Base-by-base conservation (phyloP, 2,113 vertebrate species). In the Corapipo altera region DNA sequence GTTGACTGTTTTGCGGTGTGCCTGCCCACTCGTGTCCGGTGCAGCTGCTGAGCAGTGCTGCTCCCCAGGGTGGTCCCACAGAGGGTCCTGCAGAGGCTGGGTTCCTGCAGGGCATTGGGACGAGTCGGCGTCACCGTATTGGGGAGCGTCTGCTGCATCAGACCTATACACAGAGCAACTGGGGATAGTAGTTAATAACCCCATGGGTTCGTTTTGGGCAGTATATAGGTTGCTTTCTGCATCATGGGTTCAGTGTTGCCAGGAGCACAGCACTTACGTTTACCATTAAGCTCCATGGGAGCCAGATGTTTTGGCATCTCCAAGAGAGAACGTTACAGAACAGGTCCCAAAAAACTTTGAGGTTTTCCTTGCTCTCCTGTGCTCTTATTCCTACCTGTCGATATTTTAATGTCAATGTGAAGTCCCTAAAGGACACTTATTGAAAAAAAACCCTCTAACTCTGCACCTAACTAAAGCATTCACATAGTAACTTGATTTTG, bases 161-260 rank as follows among this genome's bases (percentile, higher is more conserved):
- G 41, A 26, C 4, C 46, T 15, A 6, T 14, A 48, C 52, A 61
- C 75, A 77, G 61, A 71, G 28, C 44, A 48, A 2, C 39, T 18
- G 37, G 30, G 73, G 49, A 32, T 4, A 8, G 46, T 43, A 51
- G 32, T 55, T 78, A 74, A 41, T 18, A 87, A 1, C 22, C 30
- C 46, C 52, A 18, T 15, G 0, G 46, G 52, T 62, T 79, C 26
- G 12, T 41, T 84, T 70, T 0, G 1, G 75, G 33, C 35, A 52
- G 7, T 16, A 4, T 37, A 17, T 12, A 28, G 23, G 46, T 49
- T 51, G 33, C 37, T 73, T 66, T 41, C 57, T 81, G 24, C 6
- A 7, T 35, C 17, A 3, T 35, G 20, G 27, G 7, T 11, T 72
- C 37, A 15, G 28, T 22, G 51, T 51, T 92, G 28, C 28, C 57